Percentiles rank a stretch among this genome's conserved stretches.
Conservation (phyloP, 2,113 vertebrate species). For the Chamaetylas fuelleborni region DNA sequence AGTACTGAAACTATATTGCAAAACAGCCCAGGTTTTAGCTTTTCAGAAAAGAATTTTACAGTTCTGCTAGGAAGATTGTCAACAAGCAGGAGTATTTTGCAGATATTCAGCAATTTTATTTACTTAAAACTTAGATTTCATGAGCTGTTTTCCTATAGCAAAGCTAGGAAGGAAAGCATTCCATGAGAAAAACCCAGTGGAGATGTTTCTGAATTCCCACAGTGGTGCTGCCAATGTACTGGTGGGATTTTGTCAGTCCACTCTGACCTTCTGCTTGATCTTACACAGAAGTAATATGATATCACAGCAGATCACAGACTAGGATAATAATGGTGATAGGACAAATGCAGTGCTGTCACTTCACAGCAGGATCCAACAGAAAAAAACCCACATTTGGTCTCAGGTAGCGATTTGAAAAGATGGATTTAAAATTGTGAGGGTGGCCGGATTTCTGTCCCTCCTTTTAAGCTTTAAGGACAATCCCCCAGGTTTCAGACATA, state of each 20-base stretch:
- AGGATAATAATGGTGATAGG: neutral
- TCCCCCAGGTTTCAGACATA: neutral
- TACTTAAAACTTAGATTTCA: neutral
- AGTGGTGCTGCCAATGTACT: neutral
- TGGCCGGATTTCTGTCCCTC: neutral
- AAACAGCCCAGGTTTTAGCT: neutral
- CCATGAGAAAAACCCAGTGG: neutral
- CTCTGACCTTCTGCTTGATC: neutral
- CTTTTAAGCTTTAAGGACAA: neutral
- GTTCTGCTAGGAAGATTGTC: neutral
- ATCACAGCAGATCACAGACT: neutral
- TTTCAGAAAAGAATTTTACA: neutral
- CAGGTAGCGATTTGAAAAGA: neutral
- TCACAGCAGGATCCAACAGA: neutral
- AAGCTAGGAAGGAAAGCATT: neutral
- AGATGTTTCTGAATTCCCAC: neutral
- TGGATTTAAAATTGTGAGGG: neutral
- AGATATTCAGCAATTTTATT: neutral
- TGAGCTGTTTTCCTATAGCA: neutral
- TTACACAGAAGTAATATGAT: neutral
- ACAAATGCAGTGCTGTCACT: neutral
- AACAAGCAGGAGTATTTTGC: neutral
- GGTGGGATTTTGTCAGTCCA: neutral
- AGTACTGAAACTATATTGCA: neutral
- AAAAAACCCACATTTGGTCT: neutral